phyloP scores from a whole-genome alignment of 23 tunicate species.

The Halocynthia roretzi region DNA sequence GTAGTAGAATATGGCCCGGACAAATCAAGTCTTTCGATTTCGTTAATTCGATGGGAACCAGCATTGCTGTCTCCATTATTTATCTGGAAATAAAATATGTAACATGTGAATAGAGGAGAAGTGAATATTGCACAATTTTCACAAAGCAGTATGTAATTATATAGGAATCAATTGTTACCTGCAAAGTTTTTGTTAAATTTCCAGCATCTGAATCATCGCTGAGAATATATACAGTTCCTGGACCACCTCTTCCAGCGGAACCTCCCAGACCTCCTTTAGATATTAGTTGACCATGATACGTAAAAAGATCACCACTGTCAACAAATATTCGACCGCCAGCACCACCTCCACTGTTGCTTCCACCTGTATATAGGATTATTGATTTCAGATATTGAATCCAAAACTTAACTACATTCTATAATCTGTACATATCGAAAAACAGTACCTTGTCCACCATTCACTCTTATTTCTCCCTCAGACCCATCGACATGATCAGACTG shows the following conservation, averaged over 20 bases:
- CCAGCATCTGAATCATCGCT: conserved; percentile 6
- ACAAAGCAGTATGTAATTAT: no score
- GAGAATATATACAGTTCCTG: conserved; percentile 24
- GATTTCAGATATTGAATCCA: no score
- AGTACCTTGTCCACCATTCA: conserved; percentile 23
- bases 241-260: conserved; percentile 11
- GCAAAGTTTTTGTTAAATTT: background rate
- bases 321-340: conserved; percentile 30
- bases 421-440: no score
- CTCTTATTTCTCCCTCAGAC: conserved; percentile 11
- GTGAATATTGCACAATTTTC: no score
- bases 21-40: conserved; percentile 10
- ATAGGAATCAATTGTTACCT: background rate
- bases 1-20: conserved; percentile 16
- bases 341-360: conserved; percentile 18
- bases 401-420: no score
- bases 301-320: conserved; percentile 13
- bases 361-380: background rate
- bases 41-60: conserved; percentile 6
- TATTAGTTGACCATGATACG: conserved; percentile 8
- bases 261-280: conserved; percentile 13
- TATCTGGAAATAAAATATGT: background rate
- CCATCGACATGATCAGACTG: conserved; percentile 26
- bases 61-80: conserved; percentile 3
- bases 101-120: no score